Percentiles rank a stretch among this genome's conserved stretches.
These are phyloP conservation scores for Oncopodura yosiiana DNA, from an alignment of 1,140 invertebrate species.

Conservation along the genomic window DNA sequence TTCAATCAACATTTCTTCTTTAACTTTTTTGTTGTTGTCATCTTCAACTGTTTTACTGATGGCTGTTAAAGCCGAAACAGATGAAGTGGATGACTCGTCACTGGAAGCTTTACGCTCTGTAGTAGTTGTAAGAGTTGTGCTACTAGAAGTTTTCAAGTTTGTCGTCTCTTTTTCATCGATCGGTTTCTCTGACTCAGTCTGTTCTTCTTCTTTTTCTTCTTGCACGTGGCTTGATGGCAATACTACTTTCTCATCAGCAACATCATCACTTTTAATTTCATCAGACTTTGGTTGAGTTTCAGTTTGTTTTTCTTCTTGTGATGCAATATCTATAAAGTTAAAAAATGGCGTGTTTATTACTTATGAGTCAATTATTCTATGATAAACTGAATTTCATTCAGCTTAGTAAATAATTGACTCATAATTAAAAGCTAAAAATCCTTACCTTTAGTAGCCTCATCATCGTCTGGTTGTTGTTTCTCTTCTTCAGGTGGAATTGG, in stretches of 20 bases:
- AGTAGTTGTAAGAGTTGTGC: neutral
- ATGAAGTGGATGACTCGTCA: conserved; percentile 23
- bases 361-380: too few species aligned
- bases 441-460: too few species aligned
- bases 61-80: conserved; percentile 16
- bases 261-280: neutral
- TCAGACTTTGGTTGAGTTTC: neutral
- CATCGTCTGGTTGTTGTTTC: too few species aligned
- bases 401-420: too few species aligned
- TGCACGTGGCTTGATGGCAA: conserved; percentile 36
- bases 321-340: neutral
- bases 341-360: conserved; percentile 15
- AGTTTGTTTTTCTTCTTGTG: conserved; percentile 10
- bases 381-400: too few species aligned
- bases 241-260: conserved; percentile 2
- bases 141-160: neutral
- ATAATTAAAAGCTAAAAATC: too few species aligned
- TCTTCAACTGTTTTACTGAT: conserved; percentile 12
- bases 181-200: conserved; percentile 5
- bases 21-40: conserved; percentile 3
- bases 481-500: conserved; percentile 6
- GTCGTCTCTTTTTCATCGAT: neutral
- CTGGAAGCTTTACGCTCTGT: conserved; percentile 18
- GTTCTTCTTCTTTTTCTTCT: conserved; percentile 17
- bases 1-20: conserved; percentile 2